phyloP scores from a whole-genome alignment of 2,113 vertebrate genomes.

The Ursus arctos region DNA sequence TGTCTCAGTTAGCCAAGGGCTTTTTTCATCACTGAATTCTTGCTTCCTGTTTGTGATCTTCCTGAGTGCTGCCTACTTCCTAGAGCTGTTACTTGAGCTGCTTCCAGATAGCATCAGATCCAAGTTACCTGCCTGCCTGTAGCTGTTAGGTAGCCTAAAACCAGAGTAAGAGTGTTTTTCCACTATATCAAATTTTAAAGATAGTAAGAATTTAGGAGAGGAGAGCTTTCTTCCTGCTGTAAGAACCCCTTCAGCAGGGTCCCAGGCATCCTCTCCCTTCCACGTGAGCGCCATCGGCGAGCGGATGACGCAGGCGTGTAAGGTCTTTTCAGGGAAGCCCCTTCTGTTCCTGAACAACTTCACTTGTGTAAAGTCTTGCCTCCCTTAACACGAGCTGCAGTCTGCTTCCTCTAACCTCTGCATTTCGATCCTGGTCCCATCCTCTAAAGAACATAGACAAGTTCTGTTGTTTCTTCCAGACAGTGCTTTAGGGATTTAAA shows the following conservation, averaged over 20 bases:
- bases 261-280: background rate
- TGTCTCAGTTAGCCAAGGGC: background rate
- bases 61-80: background rate
- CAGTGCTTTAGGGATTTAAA: background rate
- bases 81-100: background rate
- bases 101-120: background rate
- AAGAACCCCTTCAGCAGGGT: background rate
- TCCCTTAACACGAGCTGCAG: background rate
- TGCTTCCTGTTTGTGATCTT: constrained; percentile 27
- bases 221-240: background rate
- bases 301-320: accelerated
- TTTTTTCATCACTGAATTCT: constrained; percentile 37
- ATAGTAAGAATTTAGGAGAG: background rate
- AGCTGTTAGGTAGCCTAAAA: background rate
- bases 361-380: background rate
- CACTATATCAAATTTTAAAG: background rate
- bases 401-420: background rate
- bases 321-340: background rate
- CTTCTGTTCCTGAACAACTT: background rate
- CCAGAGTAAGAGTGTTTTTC: background rate
- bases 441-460: background rate
- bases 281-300: accelerated
- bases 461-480: background rate
- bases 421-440: background rate
- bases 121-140: background rate